phyloP scores from a whole-genome alignment of 2,888 invertebrate genomes.

The Adelphocoris suturalis region DNA sequence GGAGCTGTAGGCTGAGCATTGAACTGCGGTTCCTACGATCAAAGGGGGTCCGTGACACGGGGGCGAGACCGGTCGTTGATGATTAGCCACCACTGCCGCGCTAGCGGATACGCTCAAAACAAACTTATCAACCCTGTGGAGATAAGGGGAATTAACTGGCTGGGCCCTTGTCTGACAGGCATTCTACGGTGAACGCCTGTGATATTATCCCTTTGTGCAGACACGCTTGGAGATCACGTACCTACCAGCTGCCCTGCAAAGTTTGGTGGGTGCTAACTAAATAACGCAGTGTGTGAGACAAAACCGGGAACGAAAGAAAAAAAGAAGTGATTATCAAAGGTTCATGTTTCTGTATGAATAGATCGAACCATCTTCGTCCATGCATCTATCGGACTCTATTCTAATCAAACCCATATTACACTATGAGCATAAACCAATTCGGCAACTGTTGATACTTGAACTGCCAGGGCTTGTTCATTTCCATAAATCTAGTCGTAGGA shows the following conservation, averaged over 20 bases:
- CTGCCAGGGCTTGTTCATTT: too few relatives aligned
- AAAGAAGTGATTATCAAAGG: too few relatives aligned
- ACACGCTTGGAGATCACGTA: not conserved
- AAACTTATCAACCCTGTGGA: constrained; percentile 3
- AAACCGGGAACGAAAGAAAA: too few relatives aligned
- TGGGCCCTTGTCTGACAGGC: constrained; percentile 8
- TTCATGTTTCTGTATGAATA: too few relatives aligned
- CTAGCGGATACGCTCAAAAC: constrained; percentile 17
- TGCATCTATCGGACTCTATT: too few relatives aligned
- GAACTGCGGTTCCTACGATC: too few relatives aligned
- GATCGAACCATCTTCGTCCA: too few relatives aligned
- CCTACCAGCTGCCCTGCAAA: not conserved
- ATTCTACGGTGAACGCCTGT: not conserved
- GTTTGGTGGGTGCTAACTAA: not conserved
- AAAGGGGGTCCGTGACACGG: not conserved
- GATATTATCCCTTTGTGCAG: constrained; percentile 7
- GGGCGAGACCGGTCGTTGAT: not conserved
- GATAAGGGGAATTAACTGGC: constrained; percentile 27
- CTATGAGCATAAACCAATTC: too few relatives aligned
- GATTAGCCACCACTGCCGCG: not conserved
- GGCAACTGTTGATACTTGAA: too few relatives aligned
- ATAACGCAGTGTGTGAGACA: not conserved
- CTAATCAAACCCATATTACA: too few relatives aligned
- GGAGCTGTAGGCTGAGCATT: too few relatives aligned
- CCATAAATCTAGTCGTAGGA: too few relatives aligned